Evolutionary conservation across 2,888 invertebrate genomes (phyloP).

Genomic region (Byasa hedistus): DNA sequence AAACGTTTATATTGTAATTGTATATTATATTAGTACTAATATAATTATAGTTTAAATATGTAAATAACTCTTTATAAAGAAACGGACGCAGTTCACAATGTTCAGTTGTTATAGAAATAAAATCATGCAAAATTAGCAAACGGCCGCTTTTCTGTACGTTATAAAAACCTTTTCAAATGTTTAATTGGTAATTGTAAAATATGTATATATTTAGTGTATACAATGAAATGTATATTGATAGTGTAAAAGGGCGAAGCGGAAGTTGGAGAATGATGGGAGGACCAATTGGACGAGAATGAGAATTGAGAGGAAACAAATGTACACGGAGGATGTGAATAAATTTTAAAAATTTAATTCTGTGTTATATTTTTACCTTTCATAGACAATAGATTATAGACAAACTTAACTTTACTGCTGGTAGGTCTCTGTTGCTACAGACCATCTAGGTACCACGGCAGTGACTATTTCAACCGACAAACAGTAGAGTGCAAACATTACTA

Average conservation of each 20-base stretch:
- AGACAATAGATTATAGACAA: no score
- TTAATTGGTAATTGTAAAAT: slow-evolving; percentile 34
- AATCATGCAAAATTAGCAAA: slow-evolving; percentile 9
- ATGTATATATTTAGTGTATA: slow-evolving; percentile 37
- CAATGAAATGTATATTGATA: slow-evolving; percentile 26
- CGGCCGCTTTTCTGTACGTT: slow-evolving; percentile 24
- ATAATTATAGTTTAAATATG: slow-evolving; percentile 11
- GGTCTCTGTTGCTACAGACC: no score
- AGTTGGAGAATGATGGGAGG: slow-evolving; percentile 15
- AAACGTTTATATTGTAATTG: not conserved
- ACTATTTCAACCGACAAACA: no score
- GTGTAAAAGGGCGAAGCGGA: slow-evolving; percentile 5
- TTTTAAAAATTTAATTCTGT: slow-evolving; percentile 10
- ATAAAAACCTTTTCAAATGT: slow-evolving; percentile 15
- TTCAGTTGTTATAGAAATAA: not conserved
- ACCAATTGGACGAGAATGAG: slow-evolving; percentile 20
- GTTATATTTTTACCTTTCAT: not conserved
- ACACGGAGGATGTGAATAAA: slow-evolving; percentile 27
- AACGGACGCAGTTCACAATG: not conserved
- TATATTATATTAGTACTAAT: not conserved
- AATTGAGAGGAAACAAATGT: slow-evolving; percentile 12
- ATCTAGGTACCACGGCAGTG: no score
- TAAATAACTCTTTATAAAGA: slow-evolving; percentile 22
- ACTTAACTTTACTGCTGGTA: no score
- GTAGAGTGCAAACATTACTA: no score